Evolutionary conservation across 1,140 invertebrate species (phyloP).

Genomic region (Papilio glaucus): DNA sequence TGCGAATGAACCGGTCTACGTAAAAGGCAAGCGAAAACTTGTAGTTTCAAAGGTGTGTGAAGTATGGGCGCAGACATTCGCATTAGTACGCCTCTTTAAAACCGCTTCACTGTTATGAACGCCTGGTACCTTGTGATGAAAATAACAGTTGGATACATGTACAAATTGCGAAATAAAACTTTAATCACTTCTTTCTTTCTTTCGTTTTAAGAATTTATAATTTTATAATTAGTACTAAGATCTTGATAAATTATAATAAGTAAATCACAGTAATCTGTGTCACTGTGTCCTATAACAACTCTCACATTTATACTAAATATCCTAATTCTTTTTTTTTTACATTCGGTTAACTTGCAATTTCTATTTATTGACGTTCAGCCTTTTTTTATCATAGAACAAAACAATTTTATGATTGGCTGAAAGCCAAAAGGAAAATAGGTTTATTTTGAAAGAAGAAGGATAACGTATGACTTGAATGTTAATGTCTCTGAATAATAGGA

Average conservation of each 20-base stretch:
- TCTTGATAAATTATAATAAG: too few species aligned
- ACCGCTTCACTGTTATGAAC: conserved; percentile 53
- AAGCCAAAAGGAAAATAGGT: neutral
- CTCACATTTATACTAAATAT: neutral
- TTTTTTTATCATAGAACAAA: neutral
- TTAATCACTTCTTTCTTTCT: too few species aligned
- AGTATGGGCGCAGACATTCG: conserved; percentile 56
- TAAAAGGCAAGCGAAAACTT: conserved; percentile 70
- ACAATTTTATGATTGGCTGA: neutral
- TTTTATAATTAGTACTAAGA: too few species aligned
- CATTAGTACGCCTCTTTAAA: conserved; percentile 62
- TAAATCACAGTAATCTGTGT: too few species aligned
- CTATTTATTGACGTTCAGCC: neutral
- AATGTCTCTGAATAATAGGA: neutral
- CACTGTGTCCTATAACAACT: neutral
- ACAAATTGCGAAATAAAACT: conserved; percentile 37
- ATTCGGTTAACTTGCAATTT: neutral
- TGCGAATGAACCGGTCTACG: conserved; percentile 56
- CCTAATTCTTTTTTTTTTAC: neutral
- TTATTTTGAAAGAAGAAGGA: neutral
- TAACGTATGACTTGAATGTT: neutral
- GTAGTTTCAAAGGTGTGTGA: conserved; percentile 69
- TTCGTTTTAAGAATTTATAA: neutral
- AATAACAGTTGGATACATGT: conserved; percentile 2
- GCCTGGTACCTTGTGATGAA: conserved; percentile 55